Conservation (phyloP, 2,888 invertebrate species). For the Cataglyphis rosenhaueri region DNA sequence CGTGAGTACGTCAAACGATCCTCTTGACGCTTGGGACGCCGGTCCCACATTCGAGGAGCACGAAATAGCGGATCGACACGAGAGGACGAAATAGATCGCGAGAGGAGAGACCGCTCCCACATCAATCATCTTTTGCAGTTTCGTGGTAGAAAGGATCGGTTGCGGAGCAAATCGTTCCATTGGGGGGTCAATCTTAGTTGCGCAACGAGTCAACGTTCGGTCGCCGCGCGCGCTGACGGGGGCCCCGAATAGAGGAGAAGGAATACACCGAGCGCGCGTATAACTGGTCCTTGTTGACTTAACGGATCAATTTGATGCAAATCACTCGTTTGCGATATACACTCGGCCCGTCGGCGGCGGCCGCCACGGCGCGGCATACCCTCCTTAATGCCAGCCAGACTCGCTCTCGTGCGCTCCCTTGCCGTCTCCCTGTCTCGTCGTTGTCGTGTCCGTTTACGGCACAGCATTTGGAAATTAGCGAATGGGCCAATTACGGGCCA, state of each 20-base stretch:
- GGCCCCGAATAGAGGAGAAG: slow-evolving; percentile 65
- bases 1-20: slow-evolving; percentile 17
- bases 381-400: slow-evolving; percentile 61
- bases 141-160: slow-evolving; percentile 83
- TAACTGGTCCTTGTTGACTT: slow-evolving; percentile 81
- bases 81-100: slow-evolving; percentile 64
- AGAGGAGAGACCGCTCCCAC: slow-evolving; percentile 82
- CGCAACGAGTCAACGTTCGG: slow-evolving; percentile 79
- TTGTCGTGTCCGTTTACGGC: slow-evolving; percentile 59
- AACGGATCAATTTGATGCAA: slow-evolving; percentile 85
- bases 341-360: slow-evolving; percentile 41
- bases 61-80: slow-evolving; percentile 56
- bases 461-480: slow-evolving; percentile 83
- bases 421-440: slow-evolving; percentile 36
- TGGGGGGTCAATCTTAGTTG: slow-evolving; percentile 81
- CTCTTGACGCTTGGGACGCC: slow-evolving; percentile 36
- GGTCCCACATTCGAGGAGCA: slow-evolving; percentile 50
- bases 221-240: slow-evolving; percentile 52
- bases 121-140: slow-evolving; percentile 84
- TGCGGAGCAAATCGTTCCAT: slow-evolving; percentile 80
- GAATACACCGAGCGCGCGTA: slow-evolving; percentile 71
- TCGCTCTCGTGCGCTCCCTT: slow-evolving; percentile 17
- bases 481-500: slow-evolving; percentile 81
- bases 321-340: slow-evolving; percentile 84
- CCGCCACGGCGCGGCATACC: not conserved